These are phyloP conservation scores for Calliopum simillimum DNA, from an alignment of 2,888 invertebrate species.

Conservation along the genomic window DNA sequence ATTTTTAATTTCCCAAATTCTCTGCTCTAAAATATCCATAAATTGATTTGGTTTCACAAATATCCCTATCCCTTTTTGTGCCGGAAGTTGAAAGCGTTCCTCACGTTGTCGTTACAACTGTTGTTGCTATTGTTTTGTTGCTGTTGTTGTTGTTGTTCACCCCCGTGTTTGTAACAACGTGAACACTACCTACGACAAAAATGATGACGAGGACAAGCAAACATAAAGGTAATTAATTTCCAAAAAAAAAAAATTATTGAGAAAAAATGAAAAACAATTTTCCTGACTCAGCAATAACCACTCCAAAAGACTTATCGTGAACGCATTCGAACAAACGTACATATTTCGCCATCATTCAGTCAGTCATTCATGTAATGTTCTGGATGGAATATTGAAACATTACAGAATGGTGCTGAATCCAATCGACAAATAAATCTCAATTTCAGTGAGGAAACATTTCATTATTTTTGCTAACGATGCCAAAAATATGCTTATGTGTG, in stretches of 20 bases:
- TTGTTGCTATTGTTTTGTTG: too few species aligned
- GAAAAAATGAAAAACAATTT: neutral
- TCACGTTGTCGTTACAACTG: too few species aligned
- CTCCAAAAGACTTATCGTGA: neutral
- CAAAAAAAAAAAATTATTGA: too few species aligned
- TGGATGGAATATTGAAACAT: too few species aligned
- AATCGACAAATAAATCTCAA: conserved; percentile 34
- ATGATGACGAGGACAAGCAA: neutral
- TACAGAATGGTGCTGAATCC: neutral
- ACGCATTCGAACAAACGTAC: too few species aligned
- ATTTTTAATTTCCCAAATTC: too few species aligned
- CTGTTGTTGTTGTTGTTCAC: neutral
- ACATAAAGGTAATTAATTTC: conserved; percentile 11
- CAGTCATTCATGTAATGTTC: too few species aligned
- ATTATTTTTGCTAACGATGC: conserved; percentile 12
- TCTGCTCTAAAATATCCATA: neutral
- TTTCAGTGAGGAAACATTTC: conserved; percentile 36
- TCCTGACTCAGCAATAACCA: conserved; percentile 4
- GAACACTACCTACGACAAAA: neutral
- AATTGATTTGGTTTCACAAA: neutral
- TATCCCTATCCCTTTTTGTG: neutral
- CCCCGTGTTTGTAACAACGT: neutral
- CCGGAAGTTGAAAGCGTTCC: neutral
- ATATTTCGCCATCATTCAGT: too few species aligned
- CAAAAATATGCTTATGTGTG: neutral